Conservation (phyloP, 1,140 invertebrate genomes). For the Odontomachus brunneus region DNA sequence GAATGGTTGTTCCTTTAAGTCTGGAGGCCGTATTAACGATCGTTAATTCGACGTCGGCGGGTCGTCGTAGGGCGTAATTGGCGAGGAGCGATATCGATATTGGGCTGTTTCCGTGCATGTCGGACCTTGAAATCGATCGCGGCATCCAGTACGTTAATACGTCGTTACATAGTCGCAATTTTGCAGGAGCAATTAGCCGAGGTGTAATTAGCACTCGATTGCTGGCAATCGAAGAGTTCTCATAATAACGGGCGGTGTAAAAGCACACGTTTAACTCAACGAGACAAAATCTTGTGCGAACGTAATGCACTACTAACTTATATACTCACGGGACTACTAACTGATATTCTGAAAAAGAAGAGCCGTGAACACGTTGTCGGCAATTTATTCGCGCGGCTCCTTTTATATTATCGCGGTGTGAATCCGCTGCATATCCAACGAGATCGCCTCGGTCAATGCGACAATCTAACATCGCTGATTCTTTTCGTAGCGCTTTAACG, state of each 20-base stretch:
- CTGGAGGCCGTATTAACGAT: no score
- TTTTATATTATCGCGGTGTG: no score
- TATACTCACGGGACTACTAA: background rate
- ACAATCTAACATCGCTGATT: background rate
- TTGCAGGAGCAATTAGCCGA: background rate
- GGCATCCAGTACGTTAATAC: no score
- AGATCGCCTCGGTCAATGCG: background rate
- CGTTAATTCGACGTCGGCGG: no score
- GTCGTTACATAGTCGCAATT: no score
- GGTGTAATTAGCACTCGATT: background rate
- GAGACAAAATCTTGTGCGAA: conserved; percentile 1
- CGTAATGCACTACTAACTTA: no score
- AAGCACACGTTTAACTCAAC: background rate
- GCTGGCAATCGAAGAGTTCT: background rate
- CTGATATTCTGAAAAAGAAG: conserved; percentile 1
- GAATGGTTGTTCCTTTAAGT: no score
- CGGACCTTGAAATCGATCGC: no score
- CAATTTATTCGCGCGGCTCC: no score
- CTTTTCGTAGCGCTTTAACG: background rate
- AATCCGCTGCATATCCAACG: background rate
- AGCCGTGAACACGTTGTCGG: background rate
- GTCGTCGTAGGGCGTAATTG: no score
- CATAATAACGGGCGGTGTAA: background rate
- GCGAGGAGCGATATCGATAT: no score
- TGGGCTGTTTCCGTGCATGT: no score